Conservation (phyloP, 37 sponge, comb jelly and placozoan species). For the Spongia lamella region DNA sequence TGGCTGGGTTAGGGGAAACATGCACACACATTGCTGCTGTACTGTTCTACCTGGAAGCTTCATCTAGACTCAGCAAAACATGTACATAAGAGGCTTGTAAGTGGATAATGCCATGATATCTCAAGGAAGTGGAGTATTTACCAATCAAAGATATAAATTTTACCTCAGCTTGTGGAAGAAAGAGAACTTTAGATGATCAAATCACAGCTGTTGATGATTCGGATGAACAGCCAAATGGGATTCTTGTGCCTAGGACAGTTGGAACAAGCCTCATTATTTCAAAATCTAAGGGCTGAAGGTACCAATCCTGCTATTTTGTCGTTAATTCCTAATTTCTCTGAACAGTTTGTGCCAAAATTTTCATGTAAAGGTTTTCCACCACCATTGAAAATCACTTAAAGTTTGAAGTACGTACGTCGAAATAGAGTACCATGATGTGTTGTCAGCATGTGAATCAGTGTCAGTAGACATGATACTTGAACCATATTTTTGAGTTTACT, state of each 20-base stretch:
- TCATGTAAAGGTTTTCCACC: neutral
- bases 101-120: constrained; percentile 20
- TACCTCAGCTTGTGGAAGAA: constrained; percentile 14
- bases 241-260: neutral
- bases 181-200: constrained; percentile 9
- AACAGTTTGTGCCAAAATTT: constrained; percentile 14
- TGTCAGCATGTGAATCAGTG: constrained; percentile 4
- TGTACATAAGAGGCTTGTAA: constrained; percentile 21
- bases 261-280: neutral
- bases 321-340: neutral
- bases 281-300: neutral
- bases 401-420: neutral
- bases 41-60: constrained; percentile 9
- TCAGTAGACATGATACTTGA: constrained; percentile 4
- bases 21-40: constrained; percentile 40
- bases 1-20: constrained; percentile 57
- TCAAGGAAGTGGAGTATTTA: constrained; percentile 24
- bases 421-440: constrained; percentile 2
- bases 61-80: neutral
- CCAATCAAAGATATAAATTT: constrained; percentile 29
- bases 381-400: neutral
- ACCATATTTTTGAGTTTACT: neutral
- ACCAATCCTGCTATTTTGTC: constrained; percentile 40
- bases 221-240: neutral
- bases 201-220: neutral